These are phyloP conservation scores for Crotalus adamanteus DNA, from an alignment of 2,797 vertebrate species.

Conservation along the genomic window DNA sequence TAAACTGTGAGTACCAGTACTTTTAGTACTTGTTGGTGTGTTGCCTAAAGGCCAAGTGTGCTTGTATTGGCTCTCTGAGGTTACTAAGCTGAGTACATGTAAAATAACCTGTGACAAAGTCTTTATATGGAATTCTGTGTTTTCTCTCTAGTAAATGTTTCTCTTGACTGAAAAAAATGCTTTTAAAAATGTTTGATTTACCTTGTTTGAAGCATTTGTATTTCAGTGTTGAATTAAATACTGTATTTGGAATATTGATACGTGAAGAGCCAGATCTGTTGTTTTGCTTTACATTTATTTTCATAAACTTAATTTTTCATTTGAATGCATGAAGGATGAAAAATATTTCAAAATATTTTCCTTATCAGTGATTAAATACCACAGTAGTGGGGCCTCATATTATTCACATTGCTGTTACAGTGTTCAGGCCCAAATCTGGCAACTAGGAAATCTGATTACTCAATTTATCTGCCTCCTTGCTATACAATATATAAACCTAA, in stretches of 20 bases:
- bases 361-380: not conserved
- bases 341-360: not conserved
- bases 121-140: no score
- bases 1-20: no score
- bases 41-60: no score
- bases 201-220: not conserved
- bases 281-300: not conserved
- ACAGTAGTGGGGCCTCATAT: not conserved
- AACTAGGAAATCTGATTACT: no score
- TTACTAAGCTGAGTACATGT: no score
- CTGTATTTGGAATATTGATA: not conserved
- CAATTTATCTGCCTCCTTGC: no score
- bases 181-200: not conserved
- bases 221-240: not conserved
- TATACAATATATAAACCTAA: no score
- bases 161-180: not conserved
- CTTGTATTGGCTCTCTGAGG: no score
- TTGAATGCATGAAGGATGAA: not conserved
- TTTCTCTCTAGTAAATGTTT: not conserved
- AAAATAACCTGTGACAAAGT: no score
- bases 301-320: no score
- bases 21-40: no score
- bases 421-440: no score
- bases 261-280: not conserved
- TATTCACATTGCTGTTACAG: not conserved